These are phyloP conservation scores for Hydrocynus forskahlii DNA, from an alignment of 2,797 vertebrate species.

Conservation along the genomic window DNA sequence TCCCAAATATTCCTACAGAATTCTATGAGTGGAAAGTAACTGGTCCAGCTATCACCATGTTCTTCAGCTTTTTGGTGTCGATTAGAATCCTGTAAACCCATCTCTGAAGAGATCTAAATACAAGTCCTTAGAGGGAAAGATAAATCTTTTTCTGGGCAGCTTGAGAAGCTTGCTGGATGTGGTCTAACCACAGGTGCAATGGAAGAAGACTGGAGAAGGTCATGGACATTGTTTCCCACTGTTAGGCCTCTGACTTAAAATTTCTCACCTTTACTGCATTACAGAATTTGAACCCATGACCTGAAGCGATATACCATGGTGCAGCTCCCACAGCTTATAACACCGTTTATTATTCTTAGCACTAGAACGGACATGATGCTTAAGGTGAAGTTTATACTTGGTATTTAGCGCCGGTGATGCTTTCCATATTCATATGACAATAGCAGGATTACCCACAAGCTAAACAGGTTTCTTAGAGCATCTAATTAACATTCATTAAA, in stretches of 20 bases:
- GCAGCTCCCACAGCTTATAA: neutral
- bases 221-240: neutral
- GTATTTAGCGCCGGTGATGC: neutral
- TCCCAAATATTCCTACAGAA: neutral
- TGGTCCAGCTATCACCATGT: neutral
- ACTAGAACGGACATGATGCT: neutral
- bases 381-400: neutral
- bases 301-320: neutral
- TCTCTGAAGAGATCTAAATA: neutral
- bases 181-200: neutral
- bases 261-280: neutral
- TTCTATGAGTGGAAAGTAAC: neutral
- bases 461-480: conserved; percentile 48
- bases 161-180: conserved; percentile 9
- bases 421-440: conserved; percentile 46
- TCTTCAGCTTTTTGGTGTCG: neutral
- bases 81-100: neutral
- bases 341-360: neutral
- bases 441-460: neutral
- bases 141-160: conserved; percentile 9
- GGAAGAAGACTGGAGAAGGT: conserved; percentile 16
- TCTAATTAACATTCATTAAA: conserved; percentile 60
- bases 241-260: conserved; percentile 15
- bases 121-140: neutral
- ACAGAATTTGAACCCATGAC: conserved; percentile 9